Conservation (phyloP, 1,140 invertebrate species). For the Trachymyrmex septentrionalis region DNA sequence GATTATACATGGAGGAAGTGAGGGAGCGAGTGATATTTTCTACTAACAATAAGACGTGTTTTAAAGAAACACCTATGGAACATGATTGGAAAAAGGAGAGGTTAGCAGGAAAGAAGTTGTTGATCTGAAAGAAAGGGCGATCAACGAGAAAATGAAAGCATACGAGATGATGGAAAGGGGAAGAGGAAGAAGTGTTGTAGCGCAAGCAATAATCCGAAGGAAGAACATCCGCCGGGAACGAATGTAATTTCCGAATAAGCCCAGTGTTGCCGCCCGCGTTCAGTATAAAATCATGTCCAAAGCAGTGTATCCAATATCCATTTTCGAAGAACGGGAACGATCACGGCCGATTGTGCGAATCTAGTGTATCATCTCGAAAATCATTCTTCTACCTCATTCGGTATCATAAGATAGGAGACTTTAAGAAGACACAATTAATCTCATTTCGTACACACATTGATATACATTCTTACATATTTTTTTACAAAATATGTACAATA, state of each 20-base stretch:
- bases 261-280: slow-evolving; percentile 7
- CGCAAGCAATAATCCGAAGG: slow-evolving; percentile 28
- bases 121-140: slow-evolving; percentile 36
- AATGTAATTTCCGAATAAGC: slow-evolving; percentile 70
- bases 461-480: not conserved
- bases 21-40: slow-evolving; percentile 7
- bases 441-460: not conserved
- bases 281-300: slow-evolving; percentile 67
- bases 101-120: slow-evolving; percentile 15
- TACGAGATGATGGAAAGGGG: not conserved
- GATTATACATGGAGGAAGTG: slow-evolving; percentile 11
- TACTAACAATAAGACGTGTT: slow-evolving; percentile 49
- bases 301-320: slow-evolving; percentile 57
- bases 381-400: slow-evolving; percentile 24
- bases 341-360: slow-evolving; percentile 25
- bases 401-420: not conserved
- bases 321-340: slow-evolving; percentile 28
- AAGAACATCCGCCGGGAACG: slow-evolving; percentile 55
- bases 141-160: slow-evolving; percentile 55
- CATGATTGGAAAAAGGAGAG: slow-evolving; percentile 54
- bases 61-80: slow-evolving; percentile 45
- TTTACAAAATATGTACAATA: too few species aligned
- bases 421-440: not conserved
- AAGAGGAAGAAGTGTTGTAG: slow-evolving; percentile 12
- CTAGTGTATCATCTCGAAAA: slow-evolving; percentile 15